Evolutionary conservation across 2,888 invertebrate genomes (phyloP).

Genomic region (Lasioglossum morio): DNA sequence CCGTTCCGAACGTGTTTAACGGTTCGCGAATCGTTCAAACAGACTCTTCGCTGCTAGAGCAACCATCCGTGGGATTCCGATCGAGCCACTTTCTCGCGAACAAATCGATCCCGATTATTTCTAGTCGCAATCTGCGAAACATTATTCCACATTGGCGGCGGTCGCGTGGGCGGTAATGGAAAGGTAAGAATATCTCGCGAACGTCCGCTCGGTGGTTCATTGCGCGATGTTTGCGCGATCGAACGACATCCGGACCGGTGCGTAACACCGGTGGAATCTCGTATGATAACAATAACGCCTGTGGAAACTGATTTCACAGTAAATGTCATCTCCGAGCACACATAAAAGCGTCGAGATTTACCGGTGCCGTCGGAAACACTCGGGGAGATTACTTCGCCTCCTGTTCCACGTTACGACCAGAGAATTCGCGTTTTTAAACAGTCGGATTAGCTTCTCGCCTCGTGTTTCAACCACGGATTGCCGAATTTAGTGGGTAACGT

Average conservation of each 20-base stretch:
- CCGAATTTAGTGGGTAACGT: not conserved
- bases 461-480: not conserved
- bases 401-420: not conserved
- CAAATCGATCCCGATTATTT: conserved; percentile 60
- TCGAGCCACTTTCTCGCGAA: conserved; percentile 28
- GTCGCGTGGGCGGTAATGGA: conserved; percentile 56
- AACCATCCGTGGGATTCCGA: conserved; percentile 12
- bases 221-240: conserved; percentile 24
- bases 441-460: not conserved
- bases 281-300: not conserved
- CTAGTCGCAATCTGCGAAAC: conserved; percentile 62
- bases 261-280: conserved; percentile 29
- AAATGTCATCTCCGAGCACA: conserved; percentile 7
- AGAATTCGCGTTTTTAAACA: not conserved
- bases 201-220: not conserved
- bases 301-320: not conserved
- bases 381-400: not conserved
- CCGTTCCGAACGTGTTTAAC: not conserved
- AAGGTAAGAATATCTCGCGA: conserved; percentile 59
- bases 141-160: conserved; percentile 48
- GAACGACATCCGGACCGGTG: conserved; percentile 44
- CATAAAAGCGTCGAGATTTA: not conserved
- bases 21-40: conserved; percentile 21
- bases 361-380: conserved; percentile 6
- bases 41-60: not conserved